phyloP scores from a whole-genome alignment of 2,888 invertebrate species.

The Cynaeus angustus region DNA sequence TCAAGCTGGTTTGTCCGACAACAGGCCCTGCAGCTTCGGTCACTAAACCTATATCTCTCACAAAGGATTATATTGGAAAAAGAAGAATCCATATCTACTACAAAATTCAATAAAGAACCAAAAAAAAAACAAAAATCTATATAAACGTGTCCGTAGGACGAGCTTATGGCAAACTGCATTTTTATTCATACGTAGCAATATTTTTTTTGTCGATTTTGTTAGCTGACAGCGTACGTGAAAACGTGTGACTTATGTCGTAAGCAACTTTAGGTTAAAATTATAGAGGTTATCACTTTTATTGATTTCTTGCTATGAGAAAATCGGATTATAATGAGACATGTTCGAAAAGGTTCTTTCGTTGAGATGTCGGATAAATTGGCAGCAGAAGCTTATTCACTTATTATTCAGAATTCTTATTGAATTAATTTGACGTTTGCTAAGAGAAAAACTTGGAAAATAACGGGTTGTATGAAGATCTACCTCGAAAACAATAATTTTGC shows the following conservation, averaged over 20 bases:
- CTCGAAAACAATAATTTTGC: too few relatives aligned
- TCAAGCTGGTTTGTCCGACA: constrained; percentile 14
- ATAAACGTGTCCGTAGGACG: background rate
- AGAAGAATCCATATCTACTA: constrained; percentile 16
- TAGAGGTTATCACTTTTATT: too few relatives aligned
- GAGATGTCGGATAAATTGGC: constrained; percentile 1
- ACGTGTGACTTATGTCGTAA: background rate
- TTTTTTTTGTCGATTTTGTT: background rate
- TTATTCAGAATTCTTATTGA: constrained; percentile 1
- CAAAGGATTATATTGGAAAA: constrained; percentile 26
- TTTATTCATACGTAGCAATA: constrained; percentile 3
- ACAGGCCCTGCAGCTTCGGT: constrained; percentile 17
- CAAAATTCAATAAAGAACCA: constrained; percentile 27
- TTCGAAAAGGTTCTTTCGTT: background rate
- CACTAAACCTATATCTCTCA: constrained; percentile 15
- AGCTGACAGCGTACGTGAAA: background rate
- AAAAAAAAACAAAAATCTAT: constrained; percentile 4
- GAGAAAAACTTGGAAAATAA: too few relatives aligned
- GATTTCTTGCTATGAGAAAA: background rate
- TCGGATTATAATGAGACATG: constrained; percentile 1
- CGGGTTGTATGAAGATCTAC: too few relatives aligned
- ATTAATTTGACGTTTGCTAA: background rate
- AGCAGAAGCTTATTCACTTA: background rate
- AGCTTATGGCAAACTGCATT: background rate
- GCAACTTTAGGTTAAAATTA: too few relatives aligned